phyloP scores from a whole-genome alignment of 2,888 invertebrate species.

The Cacoxenus indagator region DNA sequence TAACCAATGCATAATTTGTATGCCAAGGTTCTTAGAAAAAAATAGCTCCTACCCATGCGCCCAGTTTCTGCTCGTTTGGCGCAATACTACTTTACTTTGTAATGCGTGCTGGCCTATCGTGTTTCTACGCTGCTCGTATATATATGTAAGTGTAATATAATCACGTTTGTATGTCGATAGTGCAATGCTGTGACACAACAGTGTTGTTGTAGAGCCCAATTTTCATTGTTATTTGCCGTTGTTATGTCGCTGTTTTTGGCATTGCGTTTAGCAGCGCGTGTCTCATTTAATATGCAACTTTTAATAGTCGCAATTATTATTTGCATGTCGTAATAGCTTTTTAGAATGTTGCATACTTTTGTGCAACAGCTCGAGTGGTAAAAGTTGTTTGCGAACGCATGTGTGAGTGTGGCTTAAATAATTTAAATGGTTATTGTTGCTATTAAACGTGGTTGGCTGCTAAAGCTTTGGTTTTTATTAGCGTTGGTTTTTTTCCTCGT shows the following conservation, averaged over 20 bases:
- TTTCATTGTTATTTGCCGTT: background rate
- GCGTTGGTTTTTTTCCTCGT: no score
- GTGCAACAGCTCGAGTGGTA: background rate
- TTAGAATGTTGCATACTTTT: background rate
- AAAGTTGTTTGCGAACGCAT: background rate
- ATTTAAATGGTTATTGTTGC: background rate
- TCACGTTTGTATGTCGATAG: background rate
- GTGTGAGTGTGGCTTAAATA: background rate
- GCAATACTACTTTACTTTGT: background rate
- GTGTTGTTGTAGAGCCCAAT: background rate
- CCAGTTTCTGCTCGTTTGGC: slow-evolving; percentile 10
- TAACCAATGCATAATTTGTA: slow-evolving; percentile 67
- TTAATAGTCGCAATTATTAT: slow-evolving; percentile 62
- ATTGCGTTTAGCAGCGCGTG: slow-evolving; percentile 34
- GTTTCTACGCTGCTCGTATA: slow-evolving; percentile 27
- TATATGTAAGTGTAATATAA: background rate
- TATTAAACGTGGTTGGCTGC: background rate
- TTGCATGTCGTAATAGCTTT: slow-evolving; percentile 57
- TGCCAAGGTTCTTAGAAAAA: slow-evolving; percentile 48
- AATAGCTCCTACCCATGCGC: background rate
- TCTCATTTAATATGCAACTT: slow-evolving; percentile 59
- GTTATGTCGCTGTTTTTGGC: slow-evolving; percentile 24
- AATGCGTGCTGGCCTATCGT: slow-evolving; percentile 30
- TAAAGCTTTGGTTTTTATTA: background rate
- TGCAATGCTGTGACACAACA: background rate